Percentiles rank a stretch among this genome's conserved stretches.
These are phyloP conservation scores for Steinernema hermaphroditum DNA, from an alignment of 2,888 invertebrate species.

Conservation along the genomic window DNA sequence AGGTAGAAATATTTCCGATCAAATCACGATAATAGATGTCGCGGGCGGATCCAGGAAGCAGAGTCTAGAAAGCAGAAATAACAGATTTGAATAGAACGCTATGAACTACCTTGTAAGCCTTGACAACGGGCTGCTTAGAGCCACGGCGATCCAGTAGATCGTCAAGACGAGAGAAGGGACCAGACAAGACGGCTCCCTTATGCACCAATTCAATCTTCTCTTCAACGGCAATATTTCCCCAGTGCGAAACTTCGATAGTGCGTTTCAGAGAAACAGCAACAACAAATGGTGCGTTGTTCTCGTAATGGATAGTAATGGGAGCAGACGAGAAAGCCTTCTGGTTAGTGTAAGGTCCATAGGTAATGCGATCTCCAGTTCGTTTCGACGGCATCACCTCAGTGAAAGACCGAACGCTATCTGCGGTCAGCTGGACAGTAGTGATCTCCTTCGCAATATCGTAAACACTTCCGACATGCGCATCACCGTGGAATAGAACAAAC, in stretches of 20 bases:
- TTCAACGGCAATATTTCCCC: conserved; percentile 97
- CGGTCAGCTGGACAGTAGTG: conserved; percentile 78
- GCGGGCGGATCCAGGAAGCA: conserved; percentile 80
- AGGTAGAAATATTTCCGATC: conserved; percentile 97
- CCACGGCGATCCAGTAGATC: conserved; percentile 89
- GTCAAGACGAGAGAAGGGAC: conserved; percentile 85
- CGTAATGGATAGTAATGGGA: conserved; percentile 82
- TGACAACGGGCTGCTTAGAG: conserved; percentile 80
- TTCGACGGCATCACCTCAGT: conserved; percentile 79
- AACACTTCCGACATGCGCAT: conserved; percentile 81
- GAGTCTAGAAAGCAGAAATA: conserved; percentile 71
- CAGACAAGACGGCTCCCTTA: conserved; percentile 76
- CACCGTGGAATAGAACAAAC: conserved; percentile 83
- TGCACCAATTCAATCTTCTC: conserved; percentile 89
- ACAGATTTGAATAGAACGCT: too few species aligned
- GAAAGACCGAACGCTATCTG: conserved; percentile 80
- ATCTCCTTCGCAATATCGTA: conserved; percentile 81
- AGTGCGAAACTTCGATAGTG: conserved; percentile 92
- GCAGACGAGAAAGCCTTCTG: conserved; percentile 72
- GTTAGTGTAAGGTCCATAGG: conserved; percentile 85
- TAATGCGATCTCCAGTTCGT: conserved; percentile 79
- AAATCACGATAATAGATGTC: conserved; percentile 97
- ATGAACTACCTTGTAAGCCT: conserved; percentile 88
- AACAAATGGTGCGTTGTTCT: conserved; percentile 92
- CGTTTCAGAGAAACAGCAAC: conserved; percentile 86